Base-by-base conservation (phyloP, 2,888 invertebrate genomes). In the Drosophila paracracens region DNA sequence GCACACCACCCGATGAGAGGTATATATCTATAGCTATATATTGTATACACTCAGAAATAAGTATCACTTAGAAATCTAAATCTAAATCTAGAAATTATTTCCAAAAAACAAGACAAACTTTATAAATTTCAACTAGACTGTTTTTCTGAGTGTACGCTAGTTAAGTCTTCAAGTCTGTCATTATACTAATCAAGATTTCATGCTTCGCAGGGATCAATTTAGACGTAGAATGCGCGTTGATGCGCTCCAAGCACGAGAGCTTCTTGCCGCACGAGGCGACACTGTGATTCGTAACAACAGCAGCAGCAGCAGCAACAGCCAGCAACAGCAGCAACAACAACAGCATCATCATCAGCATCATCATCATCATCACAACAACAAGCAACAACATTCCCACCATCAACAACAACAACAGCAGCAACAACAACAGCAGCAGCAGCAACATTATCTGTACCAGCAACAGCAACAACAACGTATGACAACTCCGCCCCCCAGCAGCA, bases 1-100 rank as follows among this genome's bases (percentile, higher is more conserved):
- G 93, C 92, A 92, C 93, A 92, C 92, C 93, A 83, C 92, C 93
- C 79, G 93, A 94, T 88, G 93, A 94, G 73, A 93, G 93, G 94
- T 93, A 77, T 84, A 73, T 6, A 51, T 29, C 46, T 4, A 11
- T 21, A 4, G 0, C 8, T 6, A 18, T 51, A 13, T n/a, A 3
- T 16, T 46, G 21, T 2, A 21, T 21, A 21, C 21, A 46, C 46
- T 25, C 46, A 1, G 0, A 25, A 4, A 25, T 16, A 33, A 33
- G 31, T 10, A 31, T 31, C 2, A 31, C 31, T 8, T 8, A 2
- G 27, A 27, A 27, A 27, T 3, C 27, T 3, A 27, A 27, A 3
- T 27, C 27, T 27, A 3, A 27, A 27, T 27, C 27, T 27, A 27
- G 13, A 35, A 35, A 35, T 36, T 16, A 36, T 36, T 36, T 6